These are phyloP conservation scores for Girardia tigrina DNA, from an alignment of 2,888 invertebrate species.

Conservation along the genomic window DNA sequence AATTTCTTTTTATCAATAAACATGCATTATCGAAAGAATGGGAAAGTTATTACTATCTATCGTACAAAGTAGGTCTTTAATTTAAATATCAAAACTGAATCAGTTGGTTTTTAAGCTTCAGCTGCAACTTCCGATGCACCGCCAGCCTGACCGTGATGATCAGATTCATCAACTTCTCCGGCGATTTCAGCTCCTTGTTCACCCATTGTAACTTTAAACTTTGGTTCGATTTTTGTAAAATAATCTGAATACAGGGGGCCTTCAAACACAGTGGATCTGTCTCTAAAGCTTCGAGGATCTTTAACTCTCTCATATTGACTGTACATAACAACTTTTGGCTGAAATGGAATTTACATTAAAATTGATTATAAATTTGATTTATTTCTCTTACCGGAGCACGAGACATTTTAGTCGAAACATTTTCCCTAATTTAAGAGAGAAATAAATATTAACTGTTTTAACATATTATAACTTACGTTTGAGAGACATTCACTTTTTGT, in stretches of 20 bases:
- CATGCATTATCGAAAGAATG: slow-evolving; percentile 18
- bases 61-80: slow-evolving; percentile 9
- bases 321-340: slow-evolving; percentile 49
- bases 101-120: neutral
- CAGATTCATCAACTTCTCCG: slow-evolving; percentile 26
- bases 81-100: too few relatives aligned
- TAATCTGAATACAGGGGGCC: slow-evolving; percentile 38
- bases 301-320: slow-evolving; percentile 50
- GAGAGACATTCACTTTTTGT: neutral
- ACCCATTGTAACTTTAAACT: slow-evolving; percentile 32
- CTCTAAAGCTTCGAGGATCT: slow-evolving; percentile 45
- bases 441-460: neutral
- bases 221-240: slow-evolving; percentile 31
- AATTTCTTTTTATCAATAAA: neutral
- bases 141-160: slow-evolving; percentile 25
- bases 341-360: slow-evolving; percentile 3
- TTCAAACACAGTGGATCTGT: slow-evolving; percentile 43
- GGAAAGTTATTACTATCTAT: slow-evolving; percentile 18
- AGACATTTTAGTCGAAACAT: neutral
- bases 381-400: neutral
- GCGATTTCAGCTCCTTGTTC: slow-evolving; percentile 31
- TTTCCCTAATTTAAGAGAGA: neutral
- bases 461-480: neutral
- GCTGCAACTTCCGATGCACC: neutral
- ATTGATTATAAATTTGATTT: neutral